Evolutionary conservation across 1,140 invertebrate genomes (phyloP), one percentile per base, ranked within the genome.

Genomic region (Sitobion miscanthi): DNA sequence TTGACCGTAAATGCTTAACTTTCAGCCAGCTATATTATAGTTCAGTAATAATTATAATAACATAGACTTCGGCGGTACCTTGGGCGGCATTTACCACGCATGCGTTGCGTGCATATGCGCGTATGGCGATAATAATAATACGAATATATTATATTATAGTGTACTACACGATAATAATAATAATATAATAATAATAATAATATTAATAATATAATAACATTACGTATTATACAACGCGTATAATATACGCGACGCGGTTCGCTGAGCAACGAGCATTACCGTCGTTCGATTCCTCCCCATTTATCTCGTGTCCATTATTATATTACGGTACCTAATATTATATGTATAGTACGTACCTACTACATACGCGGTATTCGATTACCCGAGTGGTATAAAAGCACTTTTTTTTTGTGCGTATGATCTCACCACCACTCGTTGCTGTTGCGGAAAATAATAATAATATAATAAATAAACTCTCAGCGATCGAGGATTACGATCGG

Each of bases 361-460:
- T 47, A 87, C 42, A 87, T 47, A 49, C 45, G 45, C 30, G 86
- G 86, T 87, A 87, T 87, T 87, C 86, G 45, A 49, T 87, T 87
- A 87, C 86, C 45, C 25, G 30, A 49, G 86, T n/a, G 30, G 86
- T 87, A 52, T n/a, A 49, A 52, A 52, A 47, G 86, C 52, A 87
- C 17, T 11, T 52, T 49, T 87, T 87, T 87, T 30, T 11, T 77
- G 62, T 9, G 57, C 3, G 7, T 77, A n/a, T 49, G n/a, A 88
- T 86, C 25, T 30, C 45, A 47, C 85, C 11, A 49, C 88, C 88
- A 90, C 88, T 90, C 88, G 88, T 90, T 6, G 54, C 9, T 47
- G 88, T 90, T 90, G 88, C 88, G 88, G 88, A 90, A 90, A 90
- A 90, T 90, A 90, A 90, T 62, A 88, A 77, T 77, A 69, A 77